Evolutionary conservation across 1,140 invertebrate genomes (phyloP), one percentile per base, ranked within the genome.

Genomic region (Eupristina koningsbergeri): DNA sequence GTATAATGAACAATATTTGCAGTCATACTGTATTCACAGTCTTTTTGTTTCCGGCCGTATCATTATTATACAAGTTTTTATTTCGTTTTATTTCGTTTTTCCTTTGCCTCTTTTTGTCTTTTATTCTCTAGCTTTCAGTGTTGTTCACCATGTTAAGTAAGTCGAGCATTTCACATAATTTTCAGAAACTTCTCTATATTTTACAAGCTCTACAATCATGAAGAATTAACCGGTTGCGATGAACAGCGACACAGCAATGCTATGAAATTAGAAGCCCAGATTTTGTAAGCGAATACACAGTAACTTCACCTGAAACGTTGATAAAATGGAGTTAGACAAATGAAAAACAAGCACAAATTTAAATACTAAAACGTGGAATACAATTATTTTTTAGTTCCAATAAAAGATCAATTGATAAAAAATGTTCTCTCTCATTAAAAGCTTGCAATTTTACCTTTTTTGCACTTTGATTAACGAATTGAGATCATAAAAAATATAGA

Each of bases 161-260:
- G 71, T n/a, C 47, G 45, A 15, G 47, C 47, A 34, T 53, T 50
- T 75, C 41, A 45, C 41, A 45, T 45, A 45, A 45, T 45, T 45
- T 45, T 45, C 41, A 45, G 6, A 45, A 45, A 45, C 6, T 45
- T 45, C 47, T 0, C 29, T 26, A 34, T 58, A 34, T 11, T 26
- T 47, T 31, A 17, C 53, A 31, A 53, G 73, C 73, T 53, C 31
- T 29, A 58, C 34, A 77, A 84, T 84, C 64, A 50, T 31, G 47
- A 80, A 64, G 45, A 84, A 77, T 84, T 81, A 69, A 76, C 45
- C 41, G 53, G 73, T 47, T 67, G 36, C 78, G 83, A 84, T 75
- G 74, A 84, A 84, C 67, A 67, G 9, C n/a, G 39, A 39, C 39
- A 39, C 26, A 17, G 6, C 53, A 63, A 47, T 36, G 31, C 34